Evolutionary conservation across 2,113 vertebrate species (phyloP), one percentile per base, ranked within the genome.

Genomic region (Pomatostomus ruficeps): DNA sequence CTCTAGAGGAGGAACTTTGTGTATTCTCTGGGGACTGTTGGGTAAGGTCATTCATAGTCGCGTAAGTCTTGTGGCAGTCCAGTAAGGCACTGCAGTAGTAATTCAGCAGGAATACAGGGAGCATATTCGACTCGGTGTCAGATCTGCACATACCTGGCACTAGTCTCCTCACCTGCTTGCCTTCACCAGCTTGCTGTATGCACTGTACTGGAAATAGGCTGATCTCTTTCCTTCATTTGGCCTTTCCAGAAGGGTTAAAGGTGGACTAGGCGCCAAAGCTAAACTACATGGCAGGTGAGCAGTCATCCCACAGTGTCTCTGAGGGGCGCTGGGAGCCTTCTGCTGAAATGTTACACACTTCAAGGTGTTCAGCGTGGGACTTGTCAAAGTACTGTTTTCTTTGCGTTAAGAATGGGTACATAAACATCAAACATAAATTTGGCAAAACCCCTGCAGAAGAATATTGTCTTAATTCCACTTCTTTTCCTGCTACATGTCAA

Each of bases 41-140:
- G 17, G 46, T 96, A 97, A 97, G 95, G 93, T 97, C 95, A 96
- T 98, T 96, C 96, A 92, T 74, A 95, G 87, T 94, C 86, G 70
- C 10, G 0, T 54, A 19, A 43, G 63, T 80, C 14, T 59, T 55
- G 42, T 0, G 1, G 16, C 1, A 16, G 19, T 29, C 40, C 1
- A 0, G 3, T 36, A n/a, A 26, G 20, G 33, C 21, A 40, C 89
- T 71, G 55, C 4, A 2, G 57, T 40, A 43, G 54, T 61, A 52
- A n/a, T 35, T 52, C 65, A 72, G 86, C 52, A 85, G 68, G 33
- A 75, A 43, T 55, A 59, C 7, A 18, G 42, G 51, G 78, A 55
- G 42, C 55, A 23, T 88, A 71, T 89, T 89, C 13, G 31, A 73
- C 26, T 57, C 75, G 16, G 7, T 54, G 61, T 77, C 87, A 91